Percentiles rank a stretch among this genome's conserved stretches.
Evolutionary conservation across 2,797 vertebrate genomes (phyloP).

Genomic region (Numenius phaeopus): DNA sequence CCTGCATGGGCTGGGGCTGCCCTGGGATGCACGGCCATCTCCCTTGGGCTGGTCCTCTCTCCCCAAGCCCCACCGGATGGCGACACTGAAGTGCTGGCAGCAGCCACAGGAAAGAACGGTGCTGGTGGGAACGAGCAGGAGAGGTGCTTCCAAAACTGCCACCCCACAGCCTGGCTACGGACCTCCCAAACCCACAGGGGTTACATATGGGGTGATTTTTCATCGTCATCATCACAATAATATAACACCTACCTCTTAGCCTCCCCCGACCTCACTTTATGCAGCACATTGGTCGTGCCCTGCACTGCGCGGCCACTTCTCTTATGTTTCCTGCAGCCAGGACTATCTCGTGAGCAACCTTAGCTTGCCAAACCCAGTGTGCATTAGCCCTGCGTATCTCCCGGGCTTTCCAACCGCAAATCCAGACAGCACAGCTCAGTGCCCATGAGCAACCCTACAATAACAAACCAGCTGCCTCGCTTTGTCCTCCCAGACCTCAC

Average conservation of each 20-base stretch:
- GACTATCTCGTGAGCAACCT: background rate
- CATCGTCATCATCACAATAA: background rate
- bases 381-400: background rate
- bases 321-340: background rate
- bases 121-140: background rate
- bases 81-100: background rate
- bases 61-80: background rate
- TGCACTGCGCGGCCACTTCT: background rate
- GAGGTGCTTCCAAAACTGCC: background rate
- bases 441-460: conserved; percentile 2
- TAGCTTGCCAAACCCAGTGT: background rate
- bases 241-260: background rate
- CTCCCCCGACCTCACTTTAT: rapidly evolving
- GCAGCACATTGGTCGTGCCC: rapidly evolving
- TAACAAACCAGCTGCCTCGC: background rate
- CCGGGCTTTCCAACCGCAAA: background rate
- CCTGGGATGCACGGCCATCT: rapidly evolving
- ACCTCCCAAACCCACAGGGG: background rate
- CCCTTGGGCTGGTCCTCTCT: background rate
- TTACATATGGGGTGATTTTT: rapidly evolving
- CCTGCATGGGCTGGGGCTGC: background rate
- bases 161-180: background rate
- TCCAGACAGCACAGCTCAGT: conserved; percentile 42
- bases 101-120: background rate
- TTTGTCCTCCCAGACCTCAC: conserved; percentile 7